Evolutionary conservation across 2,113 vertebrate genomes (phyloP).

Genomic region (Heterocephalus glaber): DNA sequence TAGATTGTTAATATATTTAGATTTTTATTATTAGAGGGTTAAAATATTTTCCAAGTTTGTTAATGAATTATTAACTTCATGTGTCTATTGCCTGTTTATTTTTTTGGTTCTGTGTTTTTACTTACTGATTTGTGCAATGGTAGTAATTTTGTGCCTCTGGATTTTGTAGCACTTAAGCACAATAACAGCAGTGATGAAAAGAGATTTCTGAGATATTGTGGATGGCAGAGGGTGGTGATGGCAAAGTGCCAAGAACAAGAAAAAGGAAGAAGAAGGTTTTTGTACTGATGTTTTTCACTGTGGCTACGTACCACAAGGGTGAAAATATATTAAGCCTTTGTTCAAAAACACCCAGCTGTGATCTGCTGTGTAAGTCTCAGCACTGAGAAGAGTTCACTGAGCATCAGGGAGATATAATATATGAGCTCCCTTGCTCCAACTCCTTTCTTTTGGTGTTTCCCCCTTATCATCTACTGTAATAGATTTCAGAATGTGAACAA

Average conservation of each 20-base stretch:
- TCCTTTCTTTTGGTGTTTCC: background rate
- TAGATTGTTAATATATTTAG: background rate
- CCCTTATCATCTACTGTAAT: background rate
- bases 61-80: background rate
- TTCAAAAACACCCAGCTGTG: slow-evolving; percentile 63
- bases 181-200: background rate
- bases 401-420: background rate
- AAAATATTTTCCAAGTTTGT: background rate
- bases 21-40: background rate
- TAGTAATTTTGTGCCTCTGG: slow-evolving; percentile 10
- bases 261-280: slow-evolving; percentile 59
- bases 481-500: background rate
- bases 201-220: background rate
- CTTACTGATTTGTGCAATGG: background rate
- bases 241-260: slow-evolving; percentile 62
- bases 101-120: background rate
- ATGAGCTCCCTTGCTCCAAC: background rate
- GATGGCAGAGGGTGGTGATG: slow-evolving; percentile 12
- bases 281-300: slow-evolving; percentile 70
- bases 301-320: slow-evolving; percentile 15
- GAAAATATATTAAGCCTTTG: background rate
- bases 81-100: background rate
- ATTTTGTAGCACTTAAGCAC: slow-evolving; percentile 53
- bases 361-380: background rate
- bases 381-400: background rate